phyloP scores from a whole-genome alignment of 1,140 invertebrate species.

The Drosophila watanabei region DNA sequence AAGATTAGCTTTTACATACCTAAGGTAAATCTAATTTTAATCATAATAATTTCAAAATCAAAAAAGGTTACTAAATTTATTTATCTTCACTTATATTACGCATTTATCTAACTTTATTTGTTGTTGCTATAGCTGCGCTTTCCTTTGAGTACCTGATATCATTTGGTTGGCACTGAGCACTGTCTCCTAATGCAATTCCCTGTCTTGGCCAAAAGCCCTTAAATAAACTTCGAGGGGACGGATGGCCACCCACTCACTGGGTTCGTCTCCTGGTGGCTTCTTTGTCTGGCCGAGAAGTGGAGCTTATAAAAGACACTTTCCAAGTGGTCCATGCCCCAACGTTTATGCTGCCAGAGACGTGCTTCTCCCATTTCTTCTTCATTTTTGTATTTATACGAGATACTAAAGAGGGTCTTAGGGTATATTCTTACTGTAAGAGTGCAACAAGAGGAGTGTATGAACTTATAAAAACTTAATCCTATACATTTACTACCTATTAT shows the following conservation, averaged over 20 bases:
- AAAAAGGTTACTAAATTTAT: neutral
- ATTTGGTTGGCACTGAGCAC: slow-evolving; percentile 14
- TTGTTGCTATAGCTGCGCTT: neutral
- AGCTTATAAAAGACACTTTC: slow-evolving; percentile 55
- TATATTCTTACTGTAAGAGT: neutral
- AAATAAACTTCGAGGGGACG: slow-evolving; percentile 1
- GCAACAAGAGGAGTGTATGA: too few relatives aligned
- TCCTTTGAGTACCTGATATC: neutral
- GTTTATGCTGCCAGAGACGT: slow-evolving; percentile 50
- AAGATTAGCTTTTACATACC: neutral
- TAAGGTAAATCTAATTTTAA: neutral
- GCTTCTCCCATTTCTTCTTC: slow-evolving; percentile 20
- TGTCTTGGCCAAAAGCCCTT: slow-evolving; percentile 23
- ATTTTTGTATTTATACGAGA: neutral
- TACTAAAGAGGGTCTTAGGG: neutral
- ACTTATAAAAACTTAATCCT: too few relatives aligned
- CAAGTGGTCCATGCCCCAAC: slow-evolving; percentile 48
- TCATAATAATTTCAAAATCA: neutral
- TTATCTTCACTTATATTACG: slow-evolving; percentile 8
- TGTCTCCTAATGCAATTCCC: slow-evolving; percentile 34
- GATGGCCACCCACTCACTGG: neutral
- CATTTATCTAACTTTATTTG: slow-evolving; percentile 17
- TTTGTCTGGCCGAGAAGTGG: slow-evolving; percentile 44
- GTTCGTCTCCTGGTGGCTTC: neutral
- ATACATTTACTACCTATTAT: too few relatives aligned